Conservation (phyloP, 2,797 vertebrate species). For the Phrynocephalus vlangalii region DNA sequence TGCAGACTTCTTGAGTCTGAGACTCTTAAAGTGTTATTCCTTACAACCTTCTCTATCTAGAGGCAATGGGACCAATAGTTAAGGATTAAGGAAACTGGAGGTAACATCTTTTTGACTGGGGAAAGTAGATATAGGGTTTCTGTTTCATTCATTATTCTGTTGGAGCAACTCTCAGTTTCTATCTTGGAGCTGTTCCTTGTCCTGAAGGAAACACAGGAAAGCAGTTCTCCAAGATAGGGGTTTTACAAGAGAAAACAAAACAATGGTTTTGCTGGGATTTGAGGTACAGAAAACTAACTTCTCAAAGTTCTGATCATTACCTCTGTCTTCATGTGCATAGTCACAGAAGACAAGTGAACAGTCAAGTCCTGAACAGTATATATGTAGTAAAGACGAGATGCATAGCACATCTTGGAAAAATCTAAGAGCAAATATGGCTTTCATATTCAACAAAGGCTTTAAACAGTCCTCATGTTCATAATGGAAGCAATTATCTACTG, state of each 20-base stretch:
- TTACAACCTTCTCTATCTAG: not conserved
- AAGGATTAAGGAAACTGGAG: not conserved
- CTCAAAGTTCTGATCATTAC: not conserved
- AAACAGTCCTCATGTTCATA: not conserved
- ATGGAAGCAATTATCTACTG: not conserved
- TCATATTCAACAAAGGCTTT: not conserved
- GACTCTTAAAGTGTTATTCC: not conserved
- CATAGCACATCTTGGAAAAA: not conserved
- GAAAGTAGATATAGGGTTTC: not conserved
- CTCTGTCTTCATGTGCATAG: not conserved
- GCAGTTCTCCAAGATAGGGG: too few species aligned
- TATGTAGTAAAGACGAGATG: not conserved
- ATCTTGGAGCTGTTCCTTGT: not conserved
- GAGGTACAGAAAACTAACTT: not conserved
- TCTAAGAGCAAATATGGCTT: not conserved
- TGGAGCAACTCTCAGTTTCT: not conserved
- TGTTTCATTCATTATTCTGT: not conserved
- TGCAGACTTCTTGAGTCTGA: not conserved
- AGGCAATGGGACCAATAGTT: not conserved
- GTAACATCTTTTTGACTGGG: too few species aligned
- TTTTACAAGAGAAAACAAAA: too few species aligned
- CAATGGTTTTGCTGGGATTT: not conserved
- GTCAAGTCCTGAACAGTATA: not conserved
- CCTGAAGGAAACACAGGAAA: not conserved
- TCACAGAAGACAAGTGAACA: not conserved